A percentile compares a stretch with the other conserved stretches of the same genome.
phyloP scores from a whole-genome alignment of 2,797 vertebrate genomes.

The Rhinella marina region DNA sequence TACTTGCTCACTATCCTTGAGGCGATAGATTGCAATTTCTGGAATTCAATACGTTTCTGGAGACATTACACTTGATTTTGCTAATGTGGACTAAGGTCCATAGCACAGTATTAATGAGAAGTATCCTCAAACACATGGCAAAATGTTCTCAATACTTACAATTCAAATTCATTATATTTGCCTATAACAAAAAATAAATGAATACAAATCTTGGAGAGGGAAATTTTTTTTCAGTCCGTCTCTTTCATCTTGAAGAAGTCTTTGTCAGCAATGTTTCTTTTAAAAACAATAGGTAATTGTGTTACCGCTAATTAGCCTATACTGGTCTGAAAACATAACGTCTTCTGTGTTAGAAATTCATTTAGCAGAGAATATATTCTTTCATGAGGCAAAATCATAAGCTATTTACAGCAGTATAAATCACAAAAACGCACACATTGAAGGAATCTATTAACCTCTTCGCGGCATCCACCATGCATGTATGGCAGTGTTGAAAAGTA shows the following conservation, averaged over 20 bases:
- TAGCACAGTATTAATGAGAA: background rate
- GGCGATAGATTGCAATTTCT: background rate
- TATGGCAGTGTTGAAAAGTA: too few relatives aligned
- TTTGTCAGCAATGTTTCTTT: slow-evolving; percentile 5
- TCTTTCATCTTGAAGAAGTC: background rate
- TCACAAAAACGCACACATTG: background rate
- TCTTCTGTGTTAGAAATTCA: background rate
- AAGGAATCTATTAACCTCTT: too few relatives aligned
- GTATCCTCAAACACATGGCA: background rate
- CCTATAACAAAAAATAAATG: background rate
- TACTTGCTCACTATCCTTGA: too few relatives aligned
- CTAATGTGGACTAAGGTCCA: background rate
- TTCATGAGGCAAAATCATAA: background rate
- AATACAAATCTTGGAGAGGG: background rate
- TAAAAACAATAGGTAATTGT: slow-evolving; percentile 7
- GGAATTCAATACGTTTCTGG: background rate
- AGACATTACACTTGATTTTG: background rate
- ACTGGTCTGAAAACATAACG: background rate
- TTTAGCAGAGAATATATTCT: background rate
- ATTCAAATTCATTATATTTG: background rate
- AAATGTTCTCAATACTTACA: background rate
- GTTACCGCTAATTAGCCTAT: background rate
- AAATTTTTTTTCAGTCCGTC: slow-evolving; percentile 2
- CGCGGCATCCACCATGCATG: too few relatives aligned
- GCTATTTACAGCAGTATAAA: background rate